Conservation (phyloP, 2,888 invertebrate genomes). For the Diarsia rubi region DNA sequence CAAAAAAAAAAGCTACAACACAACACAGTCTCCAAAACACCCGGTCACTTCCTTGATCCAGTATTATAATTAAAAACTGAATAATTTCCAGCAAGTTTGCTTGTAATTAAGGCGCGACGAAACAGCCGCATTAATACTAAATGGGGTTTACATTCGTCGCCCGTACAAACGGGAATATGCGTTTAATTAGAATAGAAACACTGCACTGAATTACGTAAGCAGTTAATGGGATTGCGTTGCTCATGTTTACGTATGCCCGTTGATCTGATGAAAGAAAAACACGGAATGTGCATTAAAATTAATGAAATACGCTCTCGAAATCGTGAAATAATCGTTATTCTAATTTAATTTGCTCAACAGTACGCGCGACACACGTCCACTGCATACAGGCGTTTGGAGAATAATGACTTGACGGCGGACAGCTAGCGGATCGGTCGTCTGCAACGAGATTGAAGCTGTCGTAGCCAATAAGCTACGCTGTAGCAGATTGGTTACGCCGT, state of each 20-base stretch:
- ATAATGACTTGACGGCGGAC: constrained; percentile 28
- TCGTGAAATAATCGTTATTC: neutral
- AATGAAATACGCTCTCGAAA: constrained; percentile 3
- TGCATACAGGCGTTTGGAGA: neutral
- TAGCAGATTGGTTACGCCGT: constrained; percentile 18
- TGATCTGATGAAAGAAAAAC: constrained; percentile 37
- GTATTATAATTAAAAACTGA: constrained; percentile 74
- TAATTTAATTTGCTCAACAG: neutral
- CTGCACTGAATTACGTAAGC: constrained; percentile 51
- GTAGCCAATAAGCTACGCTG: constrained; percentile 11
- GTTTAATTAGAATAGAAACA: constrained; percentile 65
- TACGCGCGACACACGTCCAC: constrained; percentile 9
- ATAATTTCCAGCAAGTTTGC: constrained; percentile 71
- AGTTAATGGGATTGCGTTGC: constrained; percentile 52
- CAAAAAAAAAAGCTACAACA: neutral
- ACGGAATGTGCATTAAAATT: constrained; percentile 18
- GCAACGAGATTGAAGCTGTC: constrained; percentile 15
- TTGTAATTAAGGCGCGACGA: constrained; percentile 70
- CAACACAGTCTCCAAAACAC: constrained; percentile 23
- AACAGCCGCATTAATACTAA: constrained; percentile 69
- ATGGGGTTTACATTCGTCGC: constrained; percentile 67
- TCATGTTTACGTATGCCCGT: constrained; percentile 15
- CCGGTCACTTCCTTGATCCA: constrained; percentile 66
- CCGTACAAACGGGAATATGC: constrained; percentile 55
- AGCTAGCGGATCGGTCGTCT: neutral